phyloP scores from a whole-genome alignment of 1,140 invertebrate species.

The Temnothorax nylanderi region DNA sequence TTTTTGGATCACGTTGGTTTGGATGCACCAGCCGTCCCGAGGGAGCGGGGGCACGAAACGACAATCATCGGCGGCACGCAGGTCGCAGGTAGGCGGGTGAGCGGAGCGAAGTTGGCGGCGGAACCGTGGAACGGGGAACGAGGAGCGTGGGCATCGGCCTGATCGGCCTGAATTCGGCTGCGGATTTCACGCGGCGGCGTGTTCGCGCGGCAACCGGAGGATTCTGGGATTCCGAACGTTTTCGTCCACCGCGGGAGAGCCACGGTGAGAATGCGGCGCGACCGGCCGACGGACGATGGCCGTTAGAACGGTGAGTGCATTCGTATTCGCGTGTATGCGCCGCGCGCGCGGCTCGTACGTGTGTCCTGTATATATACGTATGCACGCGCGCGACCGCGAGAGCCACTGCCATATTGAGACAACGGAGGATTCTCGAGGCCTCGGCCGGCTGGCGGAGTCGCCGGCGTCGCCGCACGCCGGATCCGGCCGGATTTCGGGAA shows the following conservation, averaged over 20 bases:
- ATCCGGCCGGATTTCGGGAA: background rate
- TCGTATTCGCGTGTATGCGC: background rate
- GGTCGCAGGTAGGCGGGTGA: background rate
- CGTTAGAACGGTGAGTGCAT: slow-evolving; percentile 64
- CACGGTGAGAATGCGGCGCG: slow-evolving; percentile 56
- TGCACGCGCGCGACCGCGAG: background rate
- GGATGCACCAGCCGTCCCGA: background rate
- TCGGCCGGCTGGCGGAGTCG: background rate
- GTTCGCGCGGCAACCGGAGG: background rate
- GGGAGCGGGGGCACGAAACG: background rate
- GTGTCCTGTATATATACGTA: background rate
- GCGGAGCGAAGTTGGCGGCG: background rate
- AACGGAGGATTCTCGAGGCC: background rate
- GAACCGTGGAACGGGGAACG: background rate
- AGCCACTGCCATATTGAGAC: slow-evolving; percentile 69
- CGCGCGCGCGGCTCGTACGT: background rate
- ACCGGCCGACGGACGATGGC: slow-evolving; percentile 61
- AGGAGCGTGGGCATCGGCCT: background rate
- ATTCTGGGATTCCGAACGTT: background rate
- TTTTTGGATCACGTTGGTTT: background rate
- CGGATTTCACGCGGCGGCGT: background rate
- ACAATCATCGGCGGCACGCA: background rate
- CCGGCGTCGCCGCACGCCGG: background rate
- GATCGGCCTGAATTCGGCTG: background rate
- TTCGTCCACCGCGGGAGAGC: background rate